Conservation (phyloP, 2,797 vertebrate species). For the Limnodromus scolopaceus region DNA sequence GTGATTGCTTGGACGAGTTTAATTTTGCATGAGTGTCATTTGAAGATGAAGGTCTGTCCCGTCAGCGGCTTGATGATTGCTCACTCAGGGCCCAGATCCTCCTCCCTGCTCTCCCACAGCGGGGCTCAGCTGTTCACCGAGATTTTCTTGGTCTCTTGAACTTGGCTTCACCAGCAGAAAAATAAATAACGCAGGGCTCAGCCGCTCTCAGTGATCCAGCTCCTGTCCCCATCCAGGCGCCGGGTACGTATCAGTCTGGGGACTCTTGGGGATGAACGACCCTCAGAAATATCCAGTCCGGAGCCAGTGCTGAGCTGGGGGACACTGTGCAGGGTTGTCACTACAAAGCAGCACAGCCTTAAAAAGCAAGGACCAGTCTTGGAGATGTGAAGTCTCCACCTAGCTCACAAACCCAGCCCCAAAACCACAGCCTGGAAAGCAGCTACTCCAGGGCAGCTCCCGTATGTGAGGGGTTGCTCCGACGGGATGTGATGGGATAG, state of each 20-base stretch:
- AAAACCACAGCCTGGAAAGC: rapidly evolving
- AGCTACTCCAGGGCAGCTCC: background rate
- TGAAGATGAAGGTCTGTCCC: background rate
- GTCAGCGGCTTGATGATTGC: background rate
- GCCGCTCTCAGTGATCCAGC: background rate
- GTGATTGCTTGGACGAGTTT: background rate
- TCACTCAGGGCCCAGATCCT: background rate
- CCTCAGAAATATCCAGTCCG: background rate
- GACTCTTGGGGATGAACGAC: background rate
- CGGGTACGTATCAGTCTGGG: background rate
- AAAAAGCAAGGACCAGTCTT: background rate
- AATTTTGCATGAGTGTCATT: background rate
- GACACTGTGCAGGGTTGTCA: background rate
- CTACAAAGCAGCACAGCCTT: background rate
- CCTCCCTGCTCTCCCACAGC: background rate
- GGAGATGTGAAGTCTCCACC: background rate
- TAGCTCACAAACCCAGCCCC: background rate
- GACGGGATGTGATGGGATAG: background rate
- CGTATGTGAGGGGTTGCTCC: rapidly evolving
- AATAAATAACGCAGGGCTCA: background rate
- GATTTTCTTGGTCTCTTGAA: background rate
- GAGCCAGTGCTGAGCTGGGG: background rate
- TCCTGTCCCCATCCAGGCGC: background rate
- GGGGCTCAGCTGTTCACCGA: background rate
- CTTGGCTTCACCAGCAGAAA: background rate